phyloP scores from a whole-genome alignment of 2,888 invertebrate species.

The Onchidella celtica region DNA sequence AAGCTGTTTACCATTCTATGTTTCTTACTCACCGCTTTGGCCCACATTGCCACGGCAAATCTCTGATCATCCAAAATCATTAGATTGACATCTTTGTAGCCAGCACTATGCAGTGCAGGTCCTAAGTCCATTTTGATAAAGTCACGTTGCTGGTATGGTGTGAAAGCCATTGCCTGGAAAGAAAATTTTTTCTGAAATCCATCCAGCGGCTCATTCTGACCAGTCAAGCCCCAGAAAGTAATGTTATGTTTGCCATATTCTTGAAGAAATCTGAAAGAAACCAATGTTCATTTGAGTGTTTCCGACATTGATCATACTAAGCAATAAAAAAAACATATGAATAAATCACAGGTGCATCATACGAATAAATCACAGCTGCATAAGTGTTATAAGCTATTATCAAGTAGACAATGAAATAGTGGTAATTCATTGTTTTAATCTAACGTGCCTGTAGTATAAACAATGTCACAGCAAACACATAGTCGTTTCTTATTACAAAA shows the following conservation, averaged over 20 bases:
- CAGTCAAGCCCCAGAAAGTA: conserved; percentile 89
- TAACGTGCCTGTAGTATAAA: no score
- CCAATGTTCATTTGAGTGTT: no score
- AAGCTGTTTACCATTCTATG: no score
- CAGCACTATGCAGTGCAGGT: conserved; percentile 84
- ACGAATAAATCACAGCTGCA: no score
- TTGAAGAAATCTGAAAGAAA: conserved; percentile 85
- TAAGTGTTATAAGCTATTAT: no score
- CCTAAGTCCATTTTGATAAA: conserved; percentile 89
- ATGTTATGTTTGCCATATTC: conserved; percentile 86
- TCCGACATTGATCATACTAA: no score
- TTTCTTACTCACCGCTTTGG: conserved; percentile 84
- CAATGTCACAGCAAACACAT: no score
- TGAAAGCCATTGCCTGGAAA: conserved; percentile 91
- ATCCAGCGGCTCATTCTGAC: conserved; percentile 91
- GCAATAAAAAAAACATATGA: no score
- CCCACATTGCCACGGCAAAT: conserved; percentile 85
- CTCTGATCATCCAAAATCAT: conserved; percentile 89
- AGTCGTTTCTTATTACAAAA: no score
- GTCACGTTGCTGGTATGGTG: conserved; percentile 83
- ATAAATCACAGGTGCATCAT: no score
- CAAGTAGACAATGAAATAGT: no score
- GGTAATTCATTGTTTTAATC: no score
- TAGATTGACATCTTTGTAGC: conserved; percentile 85
- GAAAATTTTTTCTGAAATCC: conserved; percentile 78